Evolutionary conservation across 2,113 vertebrate species (phyloP), one percentile per base, ranked within the genome.

Genomic region (Hemiscyllium ocellatum): DNA sequence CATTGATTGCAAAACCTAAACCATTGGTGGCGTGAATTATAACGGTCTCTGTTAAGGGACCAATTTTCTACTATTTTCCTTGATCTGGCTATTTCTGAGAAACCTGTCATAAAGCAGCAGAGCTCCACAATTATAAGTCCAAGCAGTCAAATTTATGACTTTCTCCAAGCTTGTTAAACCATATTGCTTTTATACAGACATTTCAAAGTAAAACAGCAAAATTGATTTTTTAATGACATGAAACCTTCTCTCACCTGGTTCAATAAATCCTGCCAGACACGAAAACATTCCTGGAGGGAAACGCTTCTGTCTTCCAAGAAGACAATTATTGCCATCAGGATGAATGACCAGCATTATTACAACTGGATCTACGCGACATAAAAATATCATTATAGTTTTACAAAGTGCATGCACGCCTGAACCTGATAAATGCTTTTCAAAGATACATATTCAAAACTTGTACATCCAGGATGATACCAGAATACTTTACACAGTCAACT

Each of bases 321-420:
- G 97, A 96, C 98, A 99, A 95, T 97, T 98, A 96, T 98, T 98
- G 50, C 98, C 98, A 97, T 99, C 99, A 29, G 99, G 98, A 96
- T 99, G 99, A 96, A 99, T 97, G 72, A 99, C 99, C 97, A 99
- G 97, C 99, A 99, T 99, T 97, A 99, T 99, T 96, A 99, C 99
- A 85, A 99, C 99, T 17, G 99, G 99, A 97, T 99, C 99, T 99
- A 47, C 4, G 52, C 42, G 33, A 29, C 42, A 33, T 72, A 72
- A 95, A 95, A 76, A 52, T 76, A 50, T 69, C 37, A 69, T 72
- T 50, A 52, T 33, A 50, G 8, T 95, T 50, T 95, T 52, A 95
- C 29, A 72, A 95, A 95, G 47, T 95, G 12, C 1, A 47, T 33
- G 42, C 42, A 95, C 1, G 26, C 37, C 22, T 95, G 26, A 72